Conservation (phyloP, 2,113 vertebrate genomes). For the Redunca redunca region DNA sequence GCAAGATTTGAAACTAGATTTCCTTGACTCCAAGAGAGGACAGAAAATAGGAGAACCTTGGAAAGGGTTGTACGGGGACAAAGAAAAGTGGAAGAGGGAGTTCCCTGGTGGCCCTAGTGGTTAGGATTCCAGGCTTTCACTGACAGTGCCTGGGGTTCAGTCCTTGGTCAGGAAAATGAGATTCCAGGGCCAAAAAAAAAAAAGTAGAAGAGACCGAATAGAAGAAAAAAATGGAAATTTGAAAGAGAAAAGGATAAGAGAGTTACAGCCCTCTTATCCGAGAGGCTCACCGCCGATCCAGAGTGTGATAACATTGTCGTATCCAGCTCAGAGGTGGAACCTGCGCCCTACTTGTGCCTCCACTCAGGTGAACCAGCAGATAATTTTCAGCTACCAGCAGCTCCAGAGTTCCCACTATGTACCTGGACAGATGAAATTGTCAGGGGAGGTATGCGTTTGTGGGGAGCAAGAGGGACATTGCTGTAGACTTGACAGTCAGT, state of each 20-base stretch:
- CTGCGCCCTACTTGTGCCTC: constrained; percentile 82
- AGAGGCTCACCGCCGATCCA: constrained; percentile 80
- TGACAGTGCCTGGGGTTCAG: background rate
- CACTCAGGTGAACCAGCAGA: constrained; percentile 85
- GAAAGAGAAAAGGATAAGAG: background rate
- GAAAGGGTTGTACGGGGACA: background rate
- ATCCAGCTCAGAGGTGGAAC: constrained; percentile 86
- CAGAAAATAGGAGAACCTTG: background rate
- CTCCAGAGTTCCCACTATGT: constrained; percentile 87
- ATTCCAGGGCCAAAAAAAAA: background rate
- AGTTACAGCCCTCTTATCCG: accelerated
- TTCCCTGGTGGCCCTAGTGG: background rate
- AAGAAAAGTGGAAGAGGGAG: background rate
- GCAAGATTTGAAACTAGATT: background rate
- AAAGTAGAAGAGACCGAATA: background rate
- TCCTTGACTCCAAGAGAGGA: background rate
- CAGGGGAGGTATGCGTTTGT: background rate
- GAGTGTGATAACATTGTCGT: constrained; percentile 84
- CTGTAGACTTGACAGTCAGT: background rate
- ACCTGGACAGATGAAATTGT: constrained; percentile 73
- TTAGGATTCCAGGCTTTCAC: background rate
- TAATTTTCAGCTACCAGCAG: constrained; percentile 87
- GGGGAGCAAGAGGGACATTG: background rate
- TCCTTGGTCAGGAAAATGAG: background rate
- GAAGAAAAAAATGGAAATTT: background rate